Conservation (phyloP, 2,888 invertebrate species). For the Troides helena region DNA sequence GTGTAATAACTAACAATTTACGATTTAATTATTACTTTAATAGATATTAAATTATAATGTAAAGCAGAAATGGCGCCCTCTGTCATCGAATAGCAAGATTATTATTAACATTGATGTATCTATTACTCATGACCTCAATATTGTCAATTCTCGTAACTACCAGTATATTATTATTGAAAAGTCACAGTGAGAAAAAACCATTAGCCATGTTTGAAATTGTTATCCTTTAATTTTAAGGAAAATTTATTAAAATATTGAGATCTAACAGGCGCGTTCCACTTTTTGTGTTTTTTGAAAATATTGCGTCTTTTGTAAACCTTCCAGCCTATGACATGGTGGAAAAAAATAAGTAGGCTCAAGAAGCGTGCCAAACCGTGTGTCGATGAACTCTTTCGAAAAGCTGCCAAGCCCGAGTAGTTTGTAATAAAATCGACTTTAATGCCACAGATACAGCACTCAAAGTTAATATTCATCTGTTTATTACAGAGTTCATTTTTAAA, state of each 20-base stretch:
- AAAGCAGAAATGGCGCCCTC: slow-evolving; percentile 55
- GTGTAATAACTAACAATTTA: background rate
- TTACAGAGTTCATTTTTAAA: slow-evolving; percentile 64
- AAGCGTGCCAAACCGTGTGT: slow-evolving; percentile 73
- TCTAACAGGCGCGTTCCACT: slow-evolving; percentile 63
- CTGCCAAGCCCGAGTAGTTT: slow-evolving; percentile 46
- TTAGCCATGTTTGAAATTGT: slow-evolving; percentile 36
- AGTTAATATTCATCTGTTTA: slow-evolving; percentile 43
- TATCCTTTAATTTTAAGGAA: slow-evolving; percentile 56
- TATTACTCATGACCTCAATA: slow-evolving; percentile 58
- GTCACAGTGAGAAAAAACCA: slow-evolving; percentile 36
- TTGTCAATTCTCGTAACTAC: slow-evolving; percentile 52
- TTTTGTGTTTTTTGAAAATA: slow-evolving; percentile 62
- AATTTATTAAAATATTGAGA: slow-evolving; percentile 53
- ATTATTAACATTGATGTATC: slow-evolving; percentile 44
- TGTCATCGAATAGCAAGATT: slow-evolving; percentile 61
- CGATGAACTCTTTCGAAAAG: slow-evolving; percentile 71
- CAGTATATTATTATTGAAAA: slow-evolving; percentile 41
- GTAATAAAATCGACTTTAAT: slow-evolving; percentile 50
- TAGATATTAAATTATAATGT: background rate
- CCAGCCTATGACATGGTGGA: slow-evolving; percentile 50
- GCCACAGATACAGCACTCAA: slow-evolving; percentile 41
- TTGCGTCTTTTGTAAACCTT: slow-evolving; percentile 63
- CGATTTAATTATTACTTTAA: background rate
- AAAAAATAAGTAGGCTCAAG: slow-evolving; percentile 65